Conservation (phyloP, 1,140 invertebrate species). For the Drosophila saltans region DNA sequence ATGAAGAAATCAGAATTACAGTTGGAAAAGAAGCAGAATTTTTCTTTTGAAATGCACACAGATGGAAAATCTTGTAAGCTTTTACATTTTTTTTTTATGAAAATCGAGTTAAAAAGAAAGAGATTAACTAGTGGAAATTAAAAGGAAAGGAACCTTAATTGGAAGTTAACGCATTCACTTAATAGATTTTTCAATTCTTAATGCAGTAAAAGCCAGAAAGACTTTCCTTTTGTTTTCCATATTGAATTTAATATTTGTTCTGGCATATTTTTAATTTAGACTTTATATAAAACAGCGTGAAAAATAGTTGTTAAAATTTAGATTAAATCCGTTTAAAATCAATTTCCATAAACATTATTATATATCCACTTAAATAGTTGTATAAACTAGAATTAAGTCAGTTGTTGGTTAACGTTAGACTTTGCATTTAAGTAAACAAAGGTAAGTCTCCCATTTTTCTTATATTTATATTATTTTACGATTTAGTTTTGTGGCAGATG, state of each 20-base stretch:
- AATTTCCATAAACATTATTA: neutral
- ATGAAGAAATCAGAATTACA: constrained; percentile 61
- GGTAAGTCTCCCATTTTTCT: neutral
- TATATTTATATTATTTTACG: too few species aligned
- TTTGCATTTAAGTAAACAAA: neutral
- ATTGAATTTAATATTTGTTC: too few species aligned
- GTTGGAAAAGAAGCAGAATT: constrained; percentile 11
- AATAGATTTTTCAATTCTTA: too few species aligned
- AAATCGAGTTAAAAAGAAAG: neutral
- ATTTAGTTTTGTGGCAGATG: neutral
- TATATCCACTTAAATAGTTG: neutral
- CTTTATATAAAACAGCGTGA: too few species aligned
- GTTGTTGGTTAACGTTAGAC: neutral
- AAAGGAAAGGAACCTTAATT: too few species aligned
- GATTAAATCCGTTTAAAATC: neutral
- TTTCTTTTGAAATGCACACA: constrained; percentile 34
- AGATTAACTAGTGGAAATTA: too few species aligned
- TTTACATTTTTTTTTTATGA: too few species aligned
- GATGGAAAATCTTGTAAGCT: constrained; percentile 42
- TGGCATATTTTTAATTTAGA: too few species aligned
- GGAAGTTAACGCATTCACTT: too few species aligned
- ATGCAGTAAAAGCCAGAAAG: too few species aligned
- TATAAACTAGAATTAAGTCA: too few species aligned
- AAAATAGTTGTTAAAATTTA: neutral
- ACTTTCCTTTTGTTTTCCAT: too few species aligned